Conservation (phyloP, 2,113 vertebrate species). For the Girardinichthys multiradiatus region DNA sequence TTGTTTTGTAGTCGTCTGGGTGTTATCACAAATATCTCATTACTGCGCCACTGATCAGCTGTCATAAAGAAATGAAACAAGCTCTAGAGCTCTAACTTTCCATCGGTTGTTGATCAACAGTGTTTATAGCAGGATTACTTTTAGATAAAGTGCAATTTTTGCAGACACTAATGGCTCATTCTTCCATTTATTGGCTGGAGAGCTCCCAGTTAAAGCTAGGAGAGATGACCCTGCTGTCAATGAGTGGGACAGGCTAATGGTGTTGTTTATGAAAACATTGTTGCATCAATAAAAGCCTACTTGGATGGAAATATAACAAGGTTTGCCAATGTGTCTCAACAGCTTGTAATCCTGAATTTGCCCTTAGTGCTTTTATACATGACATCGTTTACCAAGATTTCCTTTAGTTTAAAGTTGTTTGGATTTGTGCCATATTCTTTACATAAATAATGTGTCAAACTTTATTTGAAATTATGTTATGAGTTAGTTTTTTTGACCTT, state of each 20-base stretch:
- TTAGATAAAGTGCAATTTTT: conserved; percentile 3
- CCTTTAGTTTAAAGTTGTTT: neutral
- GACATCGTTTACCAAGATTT: neutral
- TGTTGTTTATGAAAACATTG: neutral
- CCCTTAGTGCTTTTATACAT: neutral
- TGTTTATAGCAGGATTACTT: neutral
- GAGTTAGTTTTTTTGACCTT: neutral
- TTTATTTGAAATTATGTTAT: neutral
- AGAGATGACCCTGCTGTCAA: neutral
- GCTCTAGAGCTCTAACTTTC: neutral
- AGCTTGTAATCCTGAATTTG: neutral
- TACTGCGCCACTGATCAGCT: neutral
- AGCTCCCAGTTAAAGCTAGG: neutral
- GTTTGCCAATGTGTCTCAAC: neutral
- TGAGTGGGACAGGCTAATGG: conserved; percentile 1
- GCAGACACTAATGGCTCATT: conserved; percentile 7
- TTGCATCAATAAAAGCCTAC: neutral
- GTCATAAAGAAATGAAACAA: neutral
- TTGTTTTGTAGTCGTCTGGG: neutral
- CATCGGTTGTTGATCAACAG: neutral
- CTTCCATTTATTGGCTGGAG: neutral
- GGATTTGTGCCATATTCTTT: neutral
- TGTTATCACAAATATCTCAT: neutral
- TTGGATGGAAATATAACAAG: neutral
- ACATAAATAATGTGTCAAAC: neutral